phyloP scores from a whole-genome alignment of 1,140 invertebrate genomes.

The Drosophila lini region DNA sequence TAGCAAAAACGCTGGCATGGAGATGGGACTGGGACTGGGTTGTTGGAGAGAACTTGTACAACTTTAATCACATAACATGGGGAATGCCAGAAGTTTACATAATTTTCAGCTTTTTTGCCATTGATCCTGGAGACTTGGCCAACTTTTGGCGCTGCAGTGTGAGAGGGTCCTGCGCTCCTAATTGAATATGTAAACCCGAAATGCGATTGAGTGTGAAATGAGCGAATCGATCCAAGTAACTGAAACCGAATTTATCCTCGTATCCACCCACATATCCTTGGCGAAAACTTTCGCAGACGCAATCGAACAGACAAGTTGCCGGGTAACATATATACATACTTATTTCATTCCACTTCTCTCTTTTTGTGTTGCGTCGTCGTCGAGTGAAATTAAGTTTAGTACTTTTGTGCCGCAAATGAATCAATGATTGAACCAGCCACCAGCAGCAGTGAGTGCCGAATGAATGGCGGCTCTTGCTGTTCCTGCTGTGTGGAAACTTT shows the following conservation, averaged over 20 bases:
- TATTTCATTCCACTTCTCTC: constrained; percentile 30
- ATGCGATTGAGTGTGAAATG: constrained; percentile 80
- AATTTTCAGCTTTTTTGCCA: constrained; percentile 60
- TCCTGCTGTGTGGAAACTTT: constrained; percentile 30
- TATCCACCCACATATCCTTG: neutral
- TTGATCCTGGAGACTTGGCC: constrained; percentile 59
- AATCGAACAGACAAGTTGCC: constrained; percentile 37
- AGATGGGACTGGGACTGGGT: neutral
- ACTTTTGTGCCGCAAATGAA: constrained; percentile 68
- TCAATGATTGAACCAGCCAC: constrained; percentile 51
- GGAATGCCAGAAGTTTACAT: constrained; percentile 68
- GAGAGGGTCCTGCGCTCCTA: constrained; percentile 43
- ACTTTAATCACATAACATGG: constrained; percentile 80
- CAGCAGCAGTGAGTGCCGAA: constrained; percentile 22
- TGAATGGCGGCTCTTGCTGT: constrained; percentile 2
- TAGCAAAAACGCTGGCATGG: constrained; percentile 24
- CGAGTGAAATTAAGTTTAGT: constrained; percentile 62
- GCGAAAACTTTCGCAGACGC: constrained; percentile 25
- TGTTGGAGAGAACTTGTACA: constrained; percentile 35
- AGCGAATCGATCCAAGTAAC: constrained; percentile 34
- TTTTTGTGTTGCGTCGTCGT: constrained; percentile 24
- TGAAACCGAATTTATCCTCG: constrained; percentile 24
- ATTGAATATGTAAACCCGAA: constrained; percentile 74
- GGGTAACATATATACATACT: constrained; percentile 10
- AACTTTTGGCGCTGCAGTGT: constrained; percentile 45